Percentiles rank a stretch among this genome's conserved stretches.
These are phyloP conservation scores for Anagyrus pseudococci DNA, from an alignment of 2,888 invertebrate species.

Conservation along the genomic window DNA sequence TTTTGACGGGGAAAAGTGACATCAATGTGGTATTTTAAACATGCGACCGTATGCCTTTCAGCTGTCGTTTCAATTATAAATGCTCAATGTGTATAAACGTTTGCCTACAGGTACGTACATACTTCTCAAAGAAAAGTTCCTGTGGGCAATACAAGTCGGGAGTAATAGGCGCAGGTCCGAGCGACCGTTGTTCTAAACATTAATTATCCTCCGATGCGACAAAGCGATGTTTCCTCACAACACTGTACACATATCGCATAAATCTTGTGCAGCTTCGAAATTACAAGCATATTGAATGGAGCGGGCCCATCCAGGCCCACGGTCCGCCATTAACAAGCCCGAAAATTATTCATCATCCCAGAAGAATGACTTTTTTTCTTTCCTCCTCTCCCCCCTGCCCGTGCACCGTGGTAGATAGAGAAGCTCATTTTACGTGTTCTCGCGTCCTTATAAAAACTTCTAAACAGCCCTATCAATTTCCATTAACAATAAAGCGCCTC, in stretches of 20 bases:
- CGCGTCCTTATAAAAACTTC: conserved; percentile 22
- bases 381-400: not conserved
- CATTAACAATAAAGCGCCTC: conserved; percentile 32
- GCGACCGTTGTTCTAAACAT: too few species aligned
- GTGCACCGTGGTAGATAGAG: too few species aligned
- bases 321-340: not conserved
- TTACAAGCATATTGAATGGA: conserved; percentile 5
- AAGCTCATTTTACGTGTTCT: conserved; percentile 12
- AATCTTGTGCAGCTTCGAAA: conserved; percentile 1
- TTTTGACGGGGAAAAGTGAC: too few species aligned
- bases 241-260: not conserved
- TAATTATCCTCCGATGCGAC: not conserved
- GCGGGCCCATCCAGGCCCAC: too few species aligned
- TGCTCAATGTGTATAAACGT: too few species aligned
- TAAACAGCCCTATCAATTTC: conserved; percentile 36
- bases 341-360: conserved; percentile 25
- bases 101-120: too few species aligned
- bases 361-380: conserved; percentile 14
- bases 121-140: too few species aligned
- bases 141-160: too few species aligned
- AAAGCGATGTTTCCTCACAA: not conserved
- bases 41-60: too few species aligned
- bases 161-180: too few species aligned
- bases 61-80: too few species aligned
- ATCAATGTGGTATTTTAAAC: too few species aligned